These are phyloP conservation scores for Diabrotica virgifera DNA, from an alignment of 1,140 invertebrate species.

Conservation along the genomic window DNA sequence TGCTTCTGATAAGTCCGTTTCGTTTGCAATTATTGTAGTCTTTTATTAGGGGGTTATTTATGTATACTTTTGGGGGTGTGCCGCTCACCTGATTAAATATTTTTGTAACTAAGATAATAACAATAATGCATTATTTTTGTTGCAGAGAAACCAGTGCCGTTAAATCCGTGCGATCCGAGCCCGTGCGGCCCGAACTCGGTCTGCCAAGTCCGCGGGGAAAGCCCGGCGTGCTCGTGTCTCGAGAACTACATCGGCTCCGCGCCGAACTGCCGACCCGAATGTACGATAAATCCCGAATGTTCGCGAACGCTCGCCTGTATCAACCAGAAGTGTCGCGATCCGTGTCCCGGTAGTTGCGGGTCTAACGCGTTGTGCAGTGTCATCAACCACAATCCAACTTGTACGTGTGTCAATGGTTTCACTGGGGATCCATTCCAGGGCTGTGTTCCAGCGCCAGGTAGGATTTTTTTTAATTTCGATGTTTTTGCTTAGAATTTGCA, in stretches of 20 bases:
- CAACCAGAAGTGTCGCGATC: constrained; percentile 77
- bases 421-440: constrained; percentile 81
- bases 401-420: constrained; percentile 73
- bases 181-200: constrained; percentile 80
- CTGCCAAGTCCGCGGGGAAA: constrained; percentile 68
- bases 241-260: constrained; percentile 74
- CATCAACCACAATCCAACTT: constrained; percentile 77
- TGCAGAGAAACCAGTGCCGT: constrained; percentile 46
- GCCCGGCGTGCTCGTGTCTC: constrained; percentile 75
- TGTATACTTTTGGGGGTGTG: too few relatives aligned
- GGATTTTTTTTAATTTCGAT: constrained; percentile 41
- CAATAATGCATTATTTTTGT: constrained; percentile 10
- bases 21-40: too few relatives aligned
- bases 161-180: constrained; percentile 73
- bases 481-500: background rate
- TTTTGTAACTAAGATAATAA: background rate
- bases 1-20: too few relatives aligned
- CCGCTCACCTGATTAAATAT: too few relatives aligned
- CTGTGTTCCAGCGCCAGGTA: constrained; percentile 63
- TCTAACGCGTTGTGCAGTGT: constrained; percentile 78
- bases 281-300: constrained; percentile 79
- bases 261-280: constrained; percentile 79
- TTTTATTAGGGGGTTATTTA: too few relatives aligned
- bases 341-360: constrained; percentile 83
- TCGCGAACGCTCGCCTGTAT: constrained; percentile 74